Percentiles rank a stretch among this genome's conserved stretches.
Evolutionary conservation across 2,113 vertebrate species (phyloP).

Genomic region (Sturnira hondurensis): DNA sequence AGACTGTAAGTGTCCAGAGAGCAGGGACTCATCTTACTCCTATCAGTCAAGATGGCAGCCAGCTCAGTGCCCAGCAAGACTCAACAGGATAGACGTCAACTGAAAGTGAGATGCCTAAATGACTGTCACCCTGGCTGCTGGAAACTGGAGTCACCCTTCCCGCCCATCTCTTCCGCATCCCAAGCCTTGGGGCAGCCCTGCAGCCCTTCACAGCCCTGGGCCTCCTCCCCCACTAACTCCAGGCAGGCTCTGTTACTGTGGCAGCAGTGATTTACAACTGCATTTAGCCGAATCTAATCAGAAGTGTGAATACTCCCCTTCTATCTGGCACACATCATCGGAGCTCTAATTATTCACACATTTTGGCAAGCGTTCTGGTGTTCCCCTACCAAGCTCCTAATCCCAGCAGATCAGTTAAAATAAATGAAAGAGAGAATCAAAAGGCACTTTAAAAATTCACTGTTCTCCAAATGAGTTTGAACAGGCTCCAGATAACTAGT

Average conservation of each 20-base stretch:
- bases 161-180: background rate
- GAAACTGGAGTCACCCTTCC: background rate
- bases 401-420: conserved; percentile 98
- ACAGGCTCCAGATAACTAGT: conserved; percentile 87
- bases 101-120: background rate
- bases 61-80: background rate
- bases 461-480: conserved; percentile 93
- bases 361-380: conserved; percentile 92
- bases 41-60: background rate
- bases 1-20: background rate
- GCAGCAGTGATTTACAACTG: conserved; percentile 91
- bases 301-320: conserved; percentile 92
- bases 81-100: background rate
- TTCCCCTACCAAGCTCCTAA: conserved; percentile 93
- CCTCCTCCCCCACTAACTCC: conserved; percentile 38
- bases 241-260: conserved; percentile 73
- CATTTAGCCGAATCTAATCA: conserved; percentile 94
- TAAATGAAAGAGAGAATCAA: conserved; percentile 98
- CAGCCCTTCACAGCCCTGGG: background rate
- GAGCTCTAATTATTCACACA: conserved; percentile 96
- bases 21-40: background rate
- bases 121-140: background rate
- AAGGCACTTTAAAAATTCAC: conserved; percentile 91
- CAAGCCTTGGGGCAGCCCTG: background rate
- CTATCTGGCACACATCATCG: conserved; percentile 90